Base-by-base conservation (phyloP, 2,797 vertebrate genomes). In the Acanthis flammea region DNA sequence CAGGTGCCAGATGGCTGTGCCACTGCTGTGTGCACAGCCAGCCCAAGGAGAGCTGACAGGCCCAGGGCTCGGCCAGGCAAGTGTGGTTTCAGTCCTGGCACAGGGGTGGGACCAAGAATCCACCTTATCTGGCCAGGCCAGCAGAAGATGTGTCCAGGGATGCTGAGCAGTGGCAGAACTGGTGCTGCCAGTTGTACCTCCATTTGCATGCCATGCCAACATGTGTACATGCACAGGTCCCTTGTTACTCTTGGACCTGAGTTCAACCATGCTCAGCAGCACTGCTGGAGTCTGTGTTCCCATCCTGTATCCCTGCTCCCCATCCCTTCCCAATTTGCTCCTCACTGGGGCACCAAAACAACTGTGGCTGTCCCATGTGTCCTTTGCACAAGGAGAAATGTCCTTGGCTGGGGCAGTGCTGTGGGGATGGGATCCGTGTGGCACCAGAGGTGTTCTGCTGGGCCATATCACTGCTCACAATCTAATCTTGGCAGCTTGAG, bases 361-460 rank as follows among this genome's bases (percentile, higher is more conserved):
- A 14, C 42, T 30, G n/a, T 6, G 19, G 42, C 31, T 0, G 0
- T 14, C 19, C 24, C 1, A 0, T 0, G 5, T 0, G 19, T 55
- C 51, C 78, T 84, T 37, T 65, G 55, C 7, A 5, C 63, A 14
- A 68, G 54, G 65, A 90, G 60, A 55, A 77, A 81, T 15, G 33
- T 54, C 72, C 85, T 92, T 53, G 62, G 31, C 25, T 2, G 1
- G 39, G 72, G 41, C 57, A 71, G 12, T 19, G n/a, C 48, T 33
- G 1, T 0, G 4, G 61, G 57, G 14, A 6, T 12, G 45, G 55
- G 42, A 50, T 66, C 72, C 0, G 0, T 1, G 6, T 91, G 61
- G 8, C 28, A 7, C 30, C 7, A 33, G 13, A 12, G 12, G 48
- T 2, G 6, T 28, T 60, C 31, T 84, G 23, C 37, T 2, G 4